Base-by-base conservation (phyloP, 1,140 invertebrate species). In the Aporrectodea caliginosa region DNA sequence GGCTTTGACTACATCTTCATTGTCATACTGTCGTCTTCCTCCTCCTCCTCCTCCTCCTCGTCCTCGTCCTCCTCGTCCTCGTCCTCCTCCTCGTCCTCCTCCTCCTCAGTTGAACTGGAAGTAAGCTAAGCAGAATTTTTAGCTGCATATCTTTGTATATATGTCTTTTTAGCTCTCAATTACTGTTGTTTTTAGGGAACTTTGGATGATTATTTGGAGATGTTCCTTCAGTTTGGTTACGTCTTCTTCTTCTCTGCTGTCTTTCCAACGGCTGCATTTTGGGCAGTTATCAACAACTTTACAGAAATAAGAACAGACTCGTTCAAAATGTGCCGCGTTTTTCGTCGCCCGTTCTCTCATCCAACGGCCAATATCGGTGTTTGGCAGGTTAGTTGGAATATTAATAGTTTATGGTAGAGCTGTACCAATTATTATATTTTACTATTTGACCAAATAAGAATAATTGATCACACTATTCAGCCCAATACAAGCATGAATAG, bases 241-340 rank as follows among this genome's bases (percentile, higher is more conserved):
- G 96, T 99, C 27, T 94, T 98, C 82, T 90, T 99, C 16, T 99
- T 99, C 88, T 98, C 96, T 0, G 94, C 95, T 27, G 95, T 95
- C 0, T 98, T 98, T 88, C 97, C 97, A 0, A 89, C 97, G 84
- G 97, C 97, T 2, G 95, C 95, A 0, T 86, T 98, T 68, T 98
- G 95, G 88, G 96, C 97, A 1, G 90, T 98, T 22, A 88, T 97
- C 2, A 98, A 98, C 88, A 99, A 99, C 90, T 89, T 98, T 14
- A 91, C 96, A 73, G 97, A 99, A 88, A 93, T 98, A 68, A 91
- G 96, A 16, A 89, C 94, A 14, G 97, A 99, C 89, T 95, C 96
- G 1, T 98, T 99, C 87, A 98, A 99, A 89, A 89, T 99, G 80
- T 97, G 94, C 81, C 94, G 95, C 86, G 93, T 98, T 0, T 94